Percentiles rank a stretch among this genome's conserved stretches.
These are phyloP conservation scores for Ailuropoda melanoleuca DNA, from an alignment of 2,113 vertebrate genomes.

Conservation along the genomic window DNA sequence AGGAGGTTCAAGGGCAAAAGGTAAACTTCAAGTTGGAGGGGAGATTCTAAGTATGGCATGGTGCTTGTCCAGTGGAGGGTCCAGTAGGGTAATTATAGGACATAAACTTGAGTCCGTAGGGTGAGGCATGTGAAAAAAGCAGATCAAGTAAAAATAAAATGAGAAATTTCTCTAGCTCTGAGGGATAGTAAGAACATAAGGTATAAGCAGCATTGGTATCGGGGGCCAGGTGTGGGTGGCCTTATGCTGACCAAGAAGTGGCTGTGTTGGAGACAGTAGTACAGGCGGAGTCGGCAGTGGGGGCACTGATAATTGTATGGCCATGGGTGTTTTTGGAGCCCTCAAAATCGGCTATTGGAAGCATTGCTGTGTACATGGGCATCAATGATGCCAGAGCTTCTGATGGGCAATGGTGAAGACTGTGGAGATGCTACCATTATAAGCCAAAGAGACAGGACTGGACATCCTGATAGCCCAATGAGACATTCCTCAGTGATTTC, in stretches of 20 bases:
- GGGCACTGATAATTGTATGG: background rate
- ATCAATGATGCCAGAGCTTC: background rate
- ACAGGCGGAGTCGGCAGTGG: background rate
- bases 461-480: background rate
- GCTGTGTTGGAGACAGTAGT: fast-evolving
- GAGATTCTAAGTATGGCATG: background rate
- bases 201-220: background rate
- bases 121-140: background rate
- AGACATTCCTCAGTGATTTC: background rate
- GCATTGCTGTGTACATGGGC: background rate
- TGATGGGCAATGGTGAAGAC: background rate
- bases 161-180: background rate
- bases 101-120: background rate
- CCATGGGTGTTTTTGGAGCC: background rate
- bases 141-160: background rate
- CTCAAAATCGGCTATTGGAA: background rate
- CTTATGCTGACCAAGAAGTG: fast-evolving
- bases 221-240: background rate
- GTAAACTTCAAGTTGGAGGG: background rate
- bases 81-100: background rate
- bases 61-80: background rate
- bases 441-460: background rate
- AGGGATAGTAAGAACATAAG: background rate
- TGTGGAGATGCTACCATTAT: background rate
- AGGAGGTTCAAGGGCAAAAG: background rate